Base-by-base conservation (phyloP, 2,113 vertebrate species). In the Rattus norvegicus region DNA sequence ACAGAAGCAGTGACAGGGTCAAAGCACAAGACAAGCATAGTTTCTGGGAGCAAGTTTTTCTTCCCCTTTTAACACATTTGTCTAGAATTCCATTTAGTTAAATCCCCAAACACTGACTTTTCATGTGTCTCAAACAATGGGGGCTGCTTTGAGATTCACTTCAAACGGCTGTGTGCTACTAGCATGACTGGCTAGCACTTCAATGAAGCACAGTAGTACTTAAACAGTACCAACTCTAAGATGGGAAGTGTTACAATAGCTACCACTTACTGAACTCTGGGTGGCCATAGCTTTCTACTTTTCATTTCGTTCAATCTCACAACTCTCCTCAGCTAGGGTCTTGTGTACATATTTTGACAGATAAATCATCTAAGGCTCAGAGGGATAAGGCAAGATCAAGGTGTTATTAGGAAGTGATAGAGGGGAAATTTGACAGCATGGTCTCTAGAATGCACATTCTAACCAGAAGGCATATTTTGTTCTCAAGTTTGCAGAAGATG, bases 51-150 rank as follows among this genome's bases (percentile, higher is more conserved):
- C n/a, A 52, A 95, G 79, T 47, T 90, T 93, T 93, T 91, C 59
- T 65, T 88, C 49, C 28, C 11, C 47, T 84, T 93, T 91, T 94
- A 84, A 88, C n/a, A 24, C 14, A 63, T 94, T 96, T 93, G 36
- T 91, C 61, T 91, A 95, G 59, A 81, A 95, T 89, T 92, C 43
- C 70, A 85, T 76, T 95, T 90, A 67, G 86, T 94, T 91, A 94
- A 93, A 96, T 92, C 79, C 22, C 2, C 89, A 96, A 92, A 93
- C 73, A 93, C 43, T 20, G 72, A 54, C 33, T 94, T 93, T 94
- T 86, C 26, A 33, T 54, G 80, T 65, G 59, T 86, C 67, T 95
- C 95, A 89, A 83, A 96, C 59, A 95, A 79, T 59, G 52, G 79
- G 79, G 70, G 36, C 63, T 94, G 73, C 89, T 94, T 84, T 93